These are phyloP conservation scores for Hemichromis elongatus DNA, from an alignment of 2,113 vertebrate genomes.

Conservation along the genomic window DNA sequence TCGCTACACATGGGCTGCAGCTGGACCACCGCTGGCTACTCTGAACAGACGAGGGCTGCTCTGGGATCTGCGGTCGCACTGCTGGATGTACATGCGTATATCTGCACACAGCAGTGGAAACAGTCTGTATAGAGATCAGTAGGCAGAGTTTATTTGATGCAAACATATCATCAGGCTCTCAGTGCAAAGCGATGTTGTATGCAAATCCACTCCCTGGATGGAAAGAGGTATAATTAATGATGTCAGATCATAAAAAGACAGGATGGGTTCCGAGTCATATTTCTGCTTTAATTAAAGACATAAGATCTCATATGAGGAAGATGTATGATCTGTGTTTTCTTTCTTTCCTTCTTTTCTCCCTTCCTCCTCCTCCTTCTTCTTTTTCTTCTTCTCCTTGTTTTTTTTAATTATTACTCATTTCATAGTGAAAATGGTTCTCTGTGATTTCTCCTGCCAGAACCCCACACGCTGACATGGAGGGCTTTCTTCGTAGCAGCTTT, in stretches of 20 bases:
- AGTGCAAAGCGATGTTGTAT: constrained; percentile 67
- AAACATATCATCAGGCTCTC: constrained; percentile 73
- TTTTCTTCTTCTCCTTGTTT: not conserved
- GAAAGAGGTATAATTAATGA: constrained; percentile 72
- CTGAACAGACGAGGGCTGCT: constrained; percentile 41
- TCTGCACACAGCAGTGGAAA: constrained; percentile 54
- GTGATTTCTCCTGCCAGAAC: constrained; percentile 80
- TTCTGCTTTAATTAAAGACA: constrained; percentile 68
- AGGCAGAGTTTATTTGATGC: constrained; percentile 70
- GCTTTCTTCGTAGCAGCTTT: constrained; percentile 83
- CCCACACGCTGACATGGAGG: constrained; percentile 80
- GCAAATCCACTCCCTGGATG: constrained; percentile 69
- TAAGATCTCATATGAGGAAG: constrained; percentile 52
- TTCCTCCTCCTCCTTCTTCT: not conserved
- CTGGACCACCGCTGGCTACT: constrained; percentile 74
- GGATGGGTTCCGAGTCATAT: constrained; percentile 53
- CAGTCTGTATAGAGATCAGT: constrained; percentile 74
- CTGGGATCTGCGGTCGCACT: constrained; percentile 51
- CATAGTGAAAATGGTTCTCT: constrained; percentile 75
- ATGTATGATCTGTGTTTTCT: constrained; percentile 59
- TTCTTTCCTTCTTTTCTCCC: constrained; percentile 23
- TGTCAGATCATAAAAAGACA: constrained; percentile 65
- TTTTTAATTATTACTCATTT: constrained; percentile 55
- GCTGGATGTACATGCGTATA: constrained; percentile 60
- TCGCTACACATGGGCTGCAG: constrained; percentile 74